Percentiles rank a stretch among this genome's conserved stretches.
These are phyloP conservation scores for Margaritifera margaritifera DNA, from an alignment of 2,888 invertebrate species.

Conservation along the genomic window DNA sequence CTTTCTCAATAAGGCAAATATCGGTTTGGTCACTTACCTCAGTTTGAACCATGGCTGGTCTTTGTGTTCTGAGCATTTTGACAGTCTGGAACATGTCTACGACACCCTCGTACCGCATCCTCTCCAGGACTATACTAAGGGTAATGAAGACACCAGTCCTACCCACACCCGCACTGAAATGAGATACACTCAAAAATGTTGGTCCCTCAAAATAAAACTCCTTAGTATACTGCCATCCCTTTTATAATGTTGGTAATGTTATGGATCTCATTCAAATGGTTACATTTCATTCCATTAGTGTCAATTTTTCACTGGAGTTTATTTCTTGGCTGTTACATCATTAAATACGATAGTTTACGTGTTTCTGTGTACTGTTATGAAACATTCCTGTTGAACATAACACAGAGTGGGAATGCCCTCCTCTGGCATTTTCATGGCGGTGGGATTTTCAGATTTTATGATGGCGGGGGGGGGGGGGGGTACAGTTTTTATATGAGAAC, in stretches of 20 bases:
- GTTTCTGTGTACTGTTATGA: too few relatives aligned
- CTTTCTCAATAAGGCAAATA: too few relatives aligned
- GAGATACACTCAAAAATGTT: not conserved
- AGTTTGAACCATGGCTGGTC: conserved; percentile 99
- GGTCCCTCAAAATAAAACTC: not conserved
- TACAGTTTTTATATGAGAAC: too few relatives aligned
- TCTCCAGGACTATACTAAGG: conserved; percentile 96
- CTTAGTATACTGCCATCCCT: too few relatives aligned
- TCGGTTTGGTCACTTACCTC: conserved; percentile 81
- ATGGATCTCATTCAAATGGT: too few relatives aligned
- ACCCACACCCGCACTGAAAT: conserved; percentile 94
- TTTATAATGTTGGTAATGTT: not conserved
- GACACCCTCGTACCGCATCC: conserved; percentile 99
- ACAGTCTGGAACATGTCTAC: conserved; percentile 99
- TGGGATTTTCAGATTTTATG: too few relatives aligned
- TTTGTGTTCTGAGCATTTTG: conserved; percentile 96
- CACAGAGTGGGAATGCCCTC: not conserved
- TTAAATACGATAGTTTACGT: too few relatives aligned
- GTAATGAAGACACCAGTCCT: conserved; percentile 99
- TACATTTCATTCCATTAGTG: too few relatives aligned
- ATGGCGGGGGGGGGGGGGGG: too few relatives aligned
- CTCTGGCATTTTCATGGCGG: not conserved
- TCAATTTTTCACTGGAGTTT: too few relatives aligned
- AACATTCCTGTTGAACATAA: not conserved
- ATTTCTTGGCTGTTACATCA: too few relatives aligned